Evolutionary conservation across 2,888 invertebrate species (phyloP).

Genomic region (Myopa testacea): DNA sequence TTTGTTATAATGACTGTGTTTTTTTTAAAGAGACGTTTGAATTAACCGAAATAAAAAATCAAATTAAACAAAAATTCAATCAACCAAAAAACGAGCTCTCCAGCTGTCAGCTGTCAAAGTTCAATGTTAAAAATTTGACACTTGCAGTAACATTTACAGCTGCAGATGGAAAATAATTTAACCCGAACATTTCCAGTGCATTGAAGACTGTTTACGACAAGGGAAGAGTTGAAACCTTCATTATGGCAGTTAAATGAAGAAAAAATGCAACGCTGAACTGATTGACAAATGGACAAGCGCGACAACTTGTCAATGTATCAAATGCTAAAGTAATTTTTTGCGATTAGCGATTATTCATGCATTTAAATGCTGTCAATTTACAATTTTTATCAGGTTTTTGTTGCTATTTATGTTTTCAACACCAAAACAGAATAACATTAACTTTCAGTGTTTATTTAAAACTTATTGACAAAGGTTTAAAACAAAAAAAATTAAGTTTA

Average conservation of each 20-base stretch:
- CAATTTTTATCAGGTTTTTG: background rate
- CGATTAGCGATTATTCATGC: constrained; percentile 25
- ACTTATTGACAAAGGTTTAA: background rate
- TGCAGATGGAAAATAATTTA: background rate
- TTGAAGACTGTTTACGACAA: background rate
- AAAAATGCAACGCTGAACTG: background rate
- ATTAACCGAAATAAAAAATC: too few relatives aligned
- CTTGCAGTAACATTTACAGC: background rate
- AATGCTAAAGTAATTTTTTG: constrained; percentile 26
- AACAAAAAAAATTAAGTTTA: background rate
- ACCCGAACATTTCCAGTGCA: background rate
- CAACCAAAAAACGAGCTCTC: too few relatives aligned
- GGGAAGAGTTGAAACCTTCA: background rate
- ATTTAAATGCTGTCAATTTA: constrained; percentile 18
- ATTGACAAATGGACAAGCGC: constrained; percentile 17
- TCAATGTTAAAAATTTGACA: background rate
- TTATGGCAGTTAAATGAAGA: background rate
- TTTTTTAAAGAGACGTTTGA: too few relatives aligned
- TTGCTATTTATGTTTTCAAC: constrained; percentile 4
- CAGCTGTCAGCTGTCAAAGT: too few relatives aligned
- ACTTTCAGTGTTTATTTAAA: background rate
- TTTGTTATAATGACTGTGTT: too few relatives aligned
- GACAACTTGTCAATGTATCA: constrained; percentile 22
- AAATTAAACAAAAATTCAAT: too few relatives aligned
- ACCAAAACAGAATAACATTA: background rate